Base-by-base conservation (phyloP, 2,888 invertebrate genomes). In the Netelia melanura region DNA sequence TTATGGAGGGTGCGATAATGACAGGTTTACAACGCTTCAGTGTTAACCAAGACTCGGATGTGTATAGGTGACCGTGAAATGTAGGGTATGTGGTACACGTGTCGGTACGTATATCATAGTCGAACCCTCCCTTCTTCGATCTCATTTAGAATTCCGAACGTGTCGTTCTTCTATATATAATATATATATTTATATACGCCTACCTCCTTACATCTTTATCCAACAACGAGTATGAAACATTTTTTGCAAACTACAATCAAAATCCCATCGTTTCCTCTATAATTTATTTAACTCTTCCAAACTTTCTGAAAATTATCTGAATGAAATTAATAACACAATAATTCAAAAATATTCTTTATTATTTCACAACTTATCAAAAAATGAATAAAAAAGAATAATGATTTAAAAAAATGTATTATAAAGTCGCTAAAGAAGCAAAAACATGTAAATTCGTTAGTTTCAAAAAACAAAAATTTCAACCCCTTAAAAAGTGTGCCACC, bases 11-110 rank as follows among this genome's bases (percentile, higher is more conserved):
- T 90, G 89, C 82, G 87, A 89, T 92, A 92, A 93, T 92, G 92
- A 92, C 91, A 89, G 91, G 91, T 93, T 93, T 90, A 72, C 90
- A 91, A 90, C 91, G 90, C 90, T 91, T 89, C 88, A 87, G 79
- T 86, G 88, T 88, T 85, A 85, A 88, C 87, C 85, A 83, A 81
- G 83, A 86, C 87, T 71, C 64, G 71, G 52, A 70, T 72, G 56
- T 80, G 52, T 58, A 54, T 75, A 65, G 70, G 52, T 79, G 78
- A 80, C 80, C 44, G 52, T 65, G 14, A 58, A 80, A 70, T 64
- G 70, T 76, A 78, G 87, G 83, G 83, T 68, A 79, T 71, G 81
- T 85, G 83, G 81, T 86, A 88, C 91, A 90, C 90, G 91, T 90
- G 90, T 87, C 90, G 54, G 68, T 84, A 64, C 84, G 80, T 75